Evolutionary conservation across 2,113 vertebrate species (phyloP).

Genomic region (Brienomyrus brachyistius): DNA sequence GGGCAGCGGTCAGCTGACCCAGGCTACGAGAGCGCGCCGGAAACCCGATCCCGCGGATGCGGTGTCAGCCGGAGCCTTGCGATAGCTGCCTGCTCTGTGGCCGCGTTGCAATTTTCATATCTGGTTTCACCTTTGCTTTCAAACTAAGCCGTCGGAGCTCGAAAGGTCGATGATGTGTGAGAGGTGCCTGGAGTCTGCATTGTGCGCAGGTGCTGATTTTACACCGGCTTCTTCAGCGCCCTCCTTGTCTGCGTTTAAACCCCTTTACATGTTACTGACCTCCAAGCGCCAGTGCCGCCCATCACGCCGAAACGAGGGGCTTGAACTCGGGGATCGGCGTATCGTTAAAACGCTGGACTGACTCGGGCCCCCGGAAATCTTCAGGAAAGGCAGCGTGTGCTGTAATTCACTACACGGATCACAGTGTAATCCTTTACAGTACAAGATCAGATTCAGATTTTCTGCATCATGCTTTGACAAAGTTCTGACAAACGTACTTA

Average conservation of each 20-base stretch:
- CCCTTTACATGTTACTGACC: slow-evolving; percentile 20
- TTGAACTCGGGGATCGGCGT: not conserved
- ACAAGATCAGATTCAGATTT: not conserved
- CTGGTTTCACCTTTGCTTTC: slow-evolving; percentile 96
- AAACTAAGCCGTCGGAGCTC: slow-evolving; percentile 76
- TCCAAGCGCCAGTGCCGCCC: slow-evolving; percentile 15
- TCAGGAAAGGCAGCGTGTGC: not conserved
- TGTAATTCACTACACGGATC: not conserved
- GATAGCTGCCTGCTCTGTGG: slow-evolving; percentile 83
- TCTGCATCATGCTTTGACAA: not conserved
- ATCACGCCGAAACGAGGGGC: not conserved
- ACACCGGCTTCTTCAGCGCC: slow-evolving; percentile 25
- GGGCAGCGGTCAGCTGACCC: slow-evolving; percentile 78
- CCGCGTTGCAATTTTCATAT: slow-evolving; percentile 97
- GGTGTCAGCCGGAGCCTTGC: slow-evolving; percentile 82
- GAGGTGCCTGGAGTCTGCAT: slow-evolving; percentile 1
- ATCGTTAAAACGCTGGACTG: not conserved
- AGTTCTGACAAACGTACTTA: not conserved
- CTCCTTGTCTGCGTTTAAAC: slow-evolving; percentile 28
- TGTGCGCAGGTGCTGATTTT: slow-evolving; percentile 57
- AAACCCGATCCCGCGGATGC: slow-evolving; percentile 87
- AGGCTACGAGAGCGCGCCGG: slow-evolving; percentile 76
- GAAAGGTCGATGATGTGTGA: slow-evolving; percentile 68
- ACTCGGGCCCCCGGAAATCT: not conserved
- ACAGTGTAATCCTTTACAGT: not conserved